These are phyloP conservation scores for Popillia japonica DNA, from an alignment of 1,140 invertebrate genomes.

Conservation along the genomic window DNA sequence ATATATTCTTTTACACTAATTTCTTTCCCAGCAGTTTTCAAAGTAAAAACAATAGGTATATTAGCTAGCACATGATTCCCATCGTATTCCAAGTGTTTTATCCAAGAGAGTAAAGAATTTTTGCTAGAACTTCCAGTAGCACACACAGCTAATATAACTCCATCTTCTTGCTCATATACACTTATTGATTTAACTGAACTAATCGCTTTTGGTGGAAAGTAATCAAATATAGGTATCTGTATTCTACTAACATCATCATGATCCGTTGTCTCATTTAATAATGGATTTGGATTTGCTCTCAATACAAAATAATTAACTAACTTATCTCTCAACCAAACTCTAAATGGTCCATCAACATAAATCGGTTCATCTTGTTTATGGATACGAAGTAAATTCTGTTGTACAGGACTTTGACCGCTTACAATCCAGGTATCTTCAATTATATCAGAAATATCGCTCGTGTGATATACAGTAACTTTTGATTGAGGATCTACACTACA, in stretches of 20 bases:
- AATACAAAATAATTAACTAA: constrained; percentile 88
- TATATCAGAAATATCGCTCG: constrained; percentile 75
- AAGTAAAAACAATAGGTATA: constrained; percentile 83
- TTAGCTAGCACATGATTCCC: constrained; percentile 77
- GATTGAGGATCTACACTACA: constrained; percentile 83
- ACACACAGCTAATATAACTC: constrained; percentile 82
- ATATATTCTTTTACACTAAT: not conserved
- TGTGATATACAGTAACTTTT: constrained; percentile 74
- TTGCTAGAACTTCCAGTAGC: constrained; percentile 81
- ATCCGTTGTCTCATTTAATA: constrained; percentile 61
- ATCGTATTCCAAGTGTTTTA: constrained; percentile 81
- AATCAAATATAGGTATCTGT: constrained; percentile 68
- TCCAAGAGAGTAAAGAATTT: constrained; percentile 93
- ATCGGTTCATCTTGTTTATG: constrained; percentile 76
- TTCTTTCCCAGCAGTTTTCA: constrained; percentile 56
- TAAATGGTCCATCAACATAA: constrained; percentile 88
- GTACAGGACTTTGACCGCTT: constrained; percentile 83
- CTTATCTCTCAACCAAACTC: constrained; percentile 79
- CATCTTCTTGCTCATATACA: constrained; percentile 93
- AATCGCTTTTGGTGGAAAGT: constrained; percentile 59
- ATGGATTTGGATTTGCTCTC: constrained; percentile 68
- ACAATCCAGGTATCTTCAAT: constrained; percentile 95
- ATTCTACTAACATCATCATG: constrained; percentile 76
- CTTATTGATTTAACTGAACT: constrained; percentile 64
- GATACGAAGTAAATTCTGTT: constrained; percentile 76